Conservation (phyloP, 37 sponge, comb jelly and placozoan species). For the Spongia lamella region DNA sequence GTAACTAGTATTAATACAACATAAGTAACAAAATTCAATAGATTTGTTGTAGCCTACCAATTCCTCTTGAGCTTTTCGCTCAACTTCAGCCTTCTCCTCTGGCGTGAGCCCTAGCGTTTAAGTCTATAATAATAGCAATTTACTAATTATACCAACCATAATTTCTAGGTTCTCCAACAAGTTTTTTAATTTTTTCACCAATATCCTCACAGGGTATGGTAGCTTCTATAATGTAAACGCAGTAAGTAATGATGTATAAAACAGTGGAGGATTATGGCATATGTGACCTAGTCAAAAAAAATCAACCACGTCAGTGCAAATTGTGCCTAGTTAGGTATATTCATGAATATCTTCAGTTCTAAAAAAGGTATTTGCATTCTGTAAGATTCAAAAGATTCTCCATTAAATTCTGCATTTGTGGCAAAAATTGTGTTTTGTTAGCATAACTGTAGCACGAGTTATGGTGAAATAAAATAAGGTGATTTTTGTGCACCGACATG, state of each 20-base stretch:
- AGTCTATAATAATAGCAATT: neutral
- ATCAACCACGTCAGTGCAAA: neutral
- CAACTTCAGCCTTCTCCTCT: conserved; percentile 74
- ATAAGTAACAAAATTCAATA: neutral
- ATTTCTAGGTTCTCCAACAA: conserved; percentile 83
- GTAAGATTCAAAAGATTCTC: no score
- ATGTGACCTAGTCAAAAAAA: neutral
- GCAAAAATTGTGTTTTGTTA: no score
- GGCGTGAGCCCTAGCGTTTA: conserved; percentile 60
- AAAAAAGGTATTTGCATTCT: no score
- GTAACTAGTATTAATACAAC: conserved; percentile 17
- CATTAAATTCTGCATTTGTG: no score
- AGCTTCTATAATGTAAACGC: conserved; percentile 7
- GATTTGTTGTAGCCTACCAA: conserved; percentile 15
- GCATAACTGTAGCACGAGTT: no score
- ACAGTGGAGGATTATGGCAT: no score
- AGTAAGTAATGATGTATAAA: no score
- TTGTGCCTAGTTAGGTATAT: neutral
- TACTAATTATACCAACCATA: conserved; percentile 44
- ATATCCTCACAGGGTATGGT: conserved; percentile 28
- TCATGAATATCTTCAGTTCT: no score
- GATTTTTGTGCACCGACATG: no score
- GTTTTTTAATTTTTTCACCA: conserved; percentile 58
- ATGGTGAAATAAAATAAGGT: neutral
- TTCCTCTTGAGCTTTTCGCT: conserved; percentile 39